A percentile compares a stretch with the other conserved stretches of the same genome.
phyloP scores from a whole-genome alignment of 2,888 invertebrate species.

The Diplolepis rosae region DNA sequence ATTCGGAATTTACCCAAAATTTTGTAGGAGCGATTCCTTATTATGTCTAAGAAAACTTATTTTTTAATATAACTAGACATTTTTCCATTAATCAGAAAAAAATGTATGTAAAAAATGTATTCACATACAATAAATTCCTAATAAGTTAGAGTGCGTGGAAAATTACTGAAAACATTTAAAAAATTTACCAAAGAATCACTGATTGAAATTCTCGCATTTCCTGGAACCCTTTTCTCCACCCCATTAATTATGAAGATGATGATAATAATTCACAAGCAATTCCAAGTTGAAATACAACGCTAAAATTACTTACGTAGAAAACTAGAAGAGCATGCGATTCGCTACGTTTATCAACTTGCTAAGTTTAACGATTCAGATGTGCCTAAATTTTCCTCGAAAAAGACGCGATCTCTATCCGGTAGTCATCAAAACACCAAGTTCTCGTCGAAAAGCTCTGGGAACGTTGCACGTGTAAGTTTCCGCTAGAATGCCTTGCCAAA shows the following conservation, averaged over 20 bases:
- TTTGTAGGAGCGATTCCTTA: too few species aligned
- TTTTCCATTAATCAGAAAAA: too few species aligned
- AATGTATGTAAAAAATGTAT: too few species aligned
- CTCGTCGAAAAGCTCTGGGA: neutral
- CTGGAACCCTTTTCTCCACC: too few species aligned
- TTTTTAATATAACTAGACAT: too few species aligned
- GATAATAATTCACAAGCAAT: neutral
- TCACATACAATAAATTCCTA: too few species aligned
- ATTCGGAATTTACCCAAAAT: too few species aligned
- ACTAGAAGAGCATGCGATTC: neutral
- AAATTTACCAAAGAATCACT: too few species aligned
- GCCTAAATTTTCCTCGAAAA: constrained; percentile 21
- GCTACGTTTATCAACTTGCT: neutral
- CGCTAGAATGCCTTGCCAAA: constrained; percentile 22
- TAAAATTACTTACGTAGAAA: neutral
- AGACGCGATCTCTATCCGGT: constrained; percentile 5
- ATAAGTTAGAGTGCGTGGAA: too few species aligned
- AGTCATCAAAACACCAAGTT: neutral
- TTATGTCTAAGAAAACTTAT: too few species aligned
- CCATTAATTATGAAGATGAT: neutral
- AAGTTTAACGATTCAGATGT: neutral
- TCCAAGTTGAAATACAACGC: neutral
- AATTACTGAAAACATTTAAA: too few species aligned
- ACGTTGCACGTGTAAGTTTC: constrained; percentile 18
- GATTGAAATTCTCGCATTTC: too few species aligned